Evolutionary conservation across 53 echinoderm and acorn worm species (phyloP).

Genomic region (Actinopyga echinites): DNA sequence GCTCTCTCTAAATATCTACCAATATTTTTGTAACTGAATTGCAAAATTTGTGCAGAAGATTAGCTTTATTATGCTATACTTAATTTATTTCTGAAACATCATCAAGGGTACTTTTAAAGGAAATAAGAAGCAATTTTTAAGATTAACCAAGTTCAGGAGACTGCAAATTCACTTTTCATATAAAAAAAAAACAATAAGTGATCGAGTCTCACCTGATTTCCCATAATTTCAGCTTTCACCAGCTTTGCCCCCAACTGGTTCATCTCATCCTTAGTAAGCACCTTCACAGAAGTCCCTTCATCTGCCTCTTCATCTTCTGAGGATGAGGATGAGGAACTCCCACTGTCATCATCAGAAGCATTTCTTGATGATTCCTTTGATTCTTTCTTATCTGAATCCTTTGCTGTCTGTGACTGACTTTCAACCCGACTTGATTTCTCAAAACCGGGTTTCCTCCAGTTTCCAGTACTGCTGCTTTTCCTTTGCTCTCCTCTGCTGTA

Average conservation of each 20-base stretch:
- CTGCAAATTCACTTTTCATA: neutral
- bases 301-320: slow-evolving; percentile 1
- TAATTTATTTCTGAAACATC: too few relatives aligned
- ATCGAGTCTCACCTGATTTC: slow-evolving; percentile 74
- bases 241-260: slow-evolving; percentile 94
- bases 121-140: too few relatives aligned
- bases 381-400: neutral
- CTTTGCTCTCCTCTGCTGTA: neutral
- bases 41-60: too few relatives aligned
- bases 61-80: too few relatives aligned
- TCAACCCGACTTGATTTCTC: slow-evolving; percentile 56
- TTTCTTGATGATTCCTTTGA: neutral
- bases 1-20: too few relatives aligned
- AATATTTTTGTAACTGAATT: too few relatives aligned
- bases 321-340: slow-evolving; percentile 45
- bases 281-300: slow-evolving; percentile 3
- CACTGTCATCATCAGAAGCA: slow-evolving; percentile 46
- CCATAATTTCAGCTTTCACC: slow-evolving; percentile 94
- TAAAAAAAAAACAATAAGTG: neutral
- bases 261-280: slow-evolving; percentile 84
- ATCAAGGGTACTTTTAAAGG: too few relatives aligned
- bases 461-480: neutral
- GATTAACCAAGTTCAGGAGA: too few relatives aligned
- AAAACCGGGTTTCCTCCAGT: slow-evolving; percentile 74
- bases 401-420: neutral